phyloP scores from a whole-genome alignment of 2,113 vertebrate species.

The Hippocampus mohnikei region DNA sequence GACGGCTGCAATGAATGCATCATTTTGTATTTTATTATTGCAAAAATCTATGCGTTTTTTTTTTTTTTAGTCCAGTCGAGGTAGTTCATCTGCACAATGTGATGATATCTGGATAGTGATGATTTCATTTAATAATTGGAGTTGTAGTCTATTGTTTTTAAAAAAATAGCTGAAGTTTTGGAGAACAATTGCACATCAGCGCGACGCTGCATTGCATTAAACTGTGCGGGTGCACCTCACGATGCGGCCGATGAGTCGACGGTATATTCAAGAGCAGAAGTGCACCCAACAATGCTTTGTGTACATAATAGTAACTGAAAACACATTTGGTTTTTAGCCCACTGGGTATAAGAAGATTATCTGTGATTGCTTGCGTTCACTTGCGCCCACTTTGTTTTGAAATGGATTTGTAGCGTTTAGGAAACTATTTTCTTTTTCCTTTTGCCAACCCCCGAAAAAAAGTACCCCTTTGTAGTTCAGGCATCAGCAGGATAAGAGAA shows the following conservation, averaged over 20 bases:
- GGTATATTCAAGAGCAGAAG: neutral
- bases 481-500: neutral
- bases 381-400: neutral
- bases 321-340: conserved; percentile 1
- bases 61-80: neutral
- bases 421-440: neutral
- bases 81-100: neutral
- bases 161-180: too few species aligned
- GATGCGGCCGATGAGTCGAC: neutral
- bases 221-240: neutral
- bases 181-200: neutral
- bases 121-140: neutral
- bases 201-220: neutral
- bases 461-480: neutral
- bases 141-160: too few species aligned
- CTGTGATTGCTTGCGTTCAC: neutral
- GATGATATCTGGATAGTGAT: neutral
- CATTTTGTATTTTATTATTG: neutral
- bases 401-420: neutral
- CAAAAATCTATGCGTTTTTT: neutral
- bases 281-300: neutral
- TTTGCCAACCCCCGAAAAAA: neutral
- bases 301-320: neutral
- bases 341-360: neutral
- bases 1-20: neutral